Base-by-base conservation (phyloP, 2,797 vertebrate genomes). In the Argentina silus region DNA sequence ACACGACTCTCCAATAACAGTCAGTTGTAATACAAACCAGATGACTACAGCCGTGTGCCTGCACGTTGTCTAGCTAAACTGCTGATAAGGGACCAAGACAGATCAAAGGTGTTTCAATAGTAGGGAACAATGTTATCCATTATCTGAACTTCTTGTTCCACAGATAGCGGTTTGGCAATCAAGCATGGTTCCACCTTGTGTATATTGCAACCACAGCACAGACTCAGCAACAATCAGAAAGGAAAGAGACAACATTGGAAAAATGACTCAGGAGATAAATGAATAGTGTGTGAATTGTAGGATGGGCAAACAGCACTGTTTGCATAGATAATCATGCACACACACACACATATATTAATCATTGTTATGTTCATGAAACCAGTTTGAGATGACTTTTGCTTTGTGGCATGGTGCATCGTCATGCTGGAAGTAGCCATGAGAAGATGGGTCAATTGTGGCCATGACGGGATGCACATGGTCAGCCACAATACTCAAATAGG, bases 301-400 rank as follows among this genome's bases (percentile, higher is more conserved):
- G 42, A 17, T 21, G 57, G 21, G 65, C 68, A 74, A 74, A 78
- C 76, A 78, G 63, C 48, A 50, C n/a, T 6, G 43, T 74, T 67
- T 19, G 27, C 47, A 27, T 11, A 23, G 10, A 48, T 27, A 8
- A 36, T 12, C 23, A 21, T 7, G n/a, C 63, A 48, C 7, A 70
- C 65, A 21, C 44, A 63, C 70, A 74, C 72, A 69, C n/a, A n/a
- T n/a, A n/a, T n/a, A n/a, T n/a, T n/a, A n/a, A n/a, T n/a, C n/a
- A n/a, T n/a, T n/a, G n/a, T n/a, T n/a, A n/a, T n/a, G n/a, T n/a
- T n/a, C n/a, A n/a, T n/a, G n/a, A n/a, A n/a, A n/a, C n/a, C n/a
- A n/a, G n/a, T n/a, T n/a, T n/a, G n/a, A n/a, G n/a, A n/a, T n/a
- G n/a, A n/a, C n/a, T n/a, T n/a, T n/a, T n/a, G n/a, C n/a, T n/a